Base-by-base conservation (phyloP, 2,888 invertebrate genomes). In the Tribolium freemani region DNA sequence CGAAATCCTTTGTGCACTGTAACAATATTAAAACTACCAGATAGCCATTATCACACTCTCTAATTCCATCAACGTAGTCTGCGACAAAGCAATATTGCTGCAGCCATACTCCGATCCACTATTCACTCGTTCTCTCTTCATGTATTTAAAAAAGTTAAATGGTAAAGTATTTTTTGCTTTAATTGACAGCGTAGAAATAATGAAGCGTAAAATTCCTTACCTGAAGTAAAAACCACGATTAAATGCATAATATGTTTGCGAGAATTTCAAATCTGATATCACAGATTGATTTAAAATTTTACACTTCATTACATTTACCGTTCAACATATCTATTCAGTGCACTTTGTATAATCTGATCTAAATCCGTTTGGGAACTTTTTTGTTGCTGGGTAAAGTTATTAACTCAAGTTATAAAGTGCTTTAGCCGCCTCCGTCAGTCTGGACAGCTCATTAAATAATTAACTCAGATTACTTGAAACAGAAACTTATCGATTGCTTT, bases 361-460 rank as follows among this genome's bases (percentile, higher is more conserved):
- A 48, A 58, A 48, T 61, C 48, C 46, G 9, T 56, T 56, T 61
- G 46, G 13, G 45, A 10, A 58, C 13, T n/a, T 58, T 56, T 58
- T 58, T 56, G 56, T 58, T 58, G 45, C 44, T 58, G 45, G 31
- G 5, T 21, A 20, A 58, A n/a, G 20, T 56, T 10, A n/a, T 56
- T 31, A 56, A 38, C 38, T 38, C n/a, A 38, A 38, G 38, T 38
- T 38, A 56, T 26, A 31, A 30, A 56, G 56, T 56, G 56, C 11
- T 56, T 56, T 31, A 56, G 31, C 31, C 31, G 56, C 10, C 13
- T 56, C 56, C 11, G 26, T n/a, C 13, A 10, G 30, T 30, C 26
- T 31, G 31, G 56, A 20, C 56, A 56, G 56, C 31, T 56, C n/a
- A 58, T 58, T 58, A 58, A 58, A 58, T 58, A 58, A 58, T 58